Evolutionary conservation across 2,888 invertebrate species (phyloP).

Genomic region (Andrena camellia): DNA sequence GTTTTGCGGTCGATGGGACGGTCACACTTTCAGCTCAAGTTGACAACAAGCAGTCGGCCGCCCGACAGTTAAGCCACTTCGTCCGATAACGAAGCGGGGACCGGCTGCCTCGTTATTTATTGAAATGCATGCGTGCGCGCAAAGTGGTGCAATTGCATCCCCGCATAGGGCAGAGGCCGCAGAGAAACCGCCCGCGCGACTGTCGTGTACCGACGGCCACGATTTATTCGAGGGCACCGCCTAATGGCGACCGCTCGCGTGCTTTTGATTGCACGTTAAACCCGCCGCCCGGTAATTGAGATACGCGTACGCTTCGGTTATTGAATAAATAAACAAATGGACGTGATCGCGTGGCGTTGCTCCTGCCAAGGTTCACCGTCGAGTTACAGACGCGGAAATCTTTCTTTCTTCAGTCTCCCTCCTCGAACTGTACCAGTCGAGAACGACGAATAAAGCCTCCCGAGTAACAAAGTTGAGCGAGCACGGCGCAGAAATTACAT

Average conservation of each 20-base stretch:
- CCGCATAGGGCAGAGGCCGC: constrained; percentile 30
- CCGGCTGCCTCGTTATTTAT: constrained; percentile 67
- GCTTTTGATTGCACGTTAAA: constrained; percentile 60
- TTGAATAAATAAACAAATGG: constrained; percentile 61
- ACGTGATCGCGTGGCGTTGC: neutral
- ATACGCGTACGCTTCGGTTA: constrained; percentile 32
- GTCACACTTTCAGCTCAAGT: constrained; percentile 60
- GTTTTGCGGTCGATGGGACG: constrained; percentile 55
- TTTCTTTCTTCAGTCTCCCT: neutral
- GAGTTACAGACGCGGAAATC: neutral
- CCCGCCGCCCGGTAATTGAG: constrained; percentile 46
- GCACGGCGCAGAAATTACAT: constrained; percentile 13
- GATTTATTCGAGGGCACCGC: constrained; percentile 59
- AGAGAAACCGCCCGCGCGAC: constrained; percentile 25
- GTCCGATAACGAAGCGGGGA: constrained; percentile 64
- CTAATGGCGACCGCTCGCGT: constrained; percentile 58
- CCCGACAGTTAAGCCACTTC: constrained; percentile 64
- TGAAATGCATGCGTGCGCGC: constrained; percentile 67
- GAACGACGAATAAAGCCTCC: neutral
- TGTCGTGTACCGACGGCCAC: constrained; percentile 47
- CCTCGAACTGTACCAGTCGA: neutral
- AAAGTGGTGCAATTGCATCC: constrained; percentile 54
- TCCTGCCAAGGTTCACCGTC: neutral
- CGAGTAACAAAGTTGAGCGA: constrained; percentile 13
- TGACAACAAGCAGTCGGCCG: constrained; percentile 66